These are phyloP conservation scores for Anaspis maculata DNA, from an alignment of 2,888 invertebrate genomes.

Conservation along the genomic window DNA sequence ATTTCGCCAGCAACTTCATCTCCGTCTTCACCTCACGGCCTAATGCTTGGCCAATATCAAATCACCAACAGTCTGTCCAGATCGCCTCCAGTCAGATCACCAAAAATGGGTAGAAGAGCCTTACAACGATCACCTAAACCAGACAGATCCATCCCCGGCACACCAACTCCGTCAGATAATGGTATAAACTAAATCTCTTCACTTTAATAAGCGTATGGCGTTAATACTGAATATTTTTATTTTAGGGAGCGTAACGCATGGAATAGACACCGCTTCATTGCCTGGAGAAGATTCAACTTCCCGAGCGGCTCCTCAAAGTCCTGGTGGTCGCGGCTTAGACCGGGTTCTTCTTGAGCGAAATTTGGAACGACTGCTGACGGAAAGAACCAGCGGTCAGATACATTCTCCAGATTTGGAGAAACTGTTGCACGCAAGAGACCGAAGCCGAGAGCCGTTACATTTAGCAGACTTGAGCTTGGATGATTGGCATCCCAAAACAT, in stretches of 20 bases:
- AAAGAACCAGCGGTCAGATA: conserved; percentile 36
- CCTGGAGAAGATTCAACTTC: conserved; percentile 22
- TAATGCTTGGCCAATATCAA: conserved; percentile 20
- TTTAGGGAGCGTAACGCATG: no score
- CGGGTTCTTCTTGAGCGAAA: conserved; percentile 61
- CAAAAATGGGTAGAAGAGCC: conserved; percentile 47
- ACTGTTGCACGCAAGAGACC: conserved; percentile 48
- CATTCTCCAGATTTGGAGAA: conserved; percentile 42
- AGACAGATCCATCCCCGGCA: conserved; percentile 40
- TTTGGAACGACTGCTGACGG: conserved; percentile 52
- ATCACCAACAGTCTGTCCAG: conserved; percentile 36
- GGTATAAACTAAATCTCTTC: conserved; percentile 18
- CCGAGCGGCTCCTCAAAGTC: conserved; percentile 24
- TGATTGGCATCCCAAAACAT: conserved; percentile 45
- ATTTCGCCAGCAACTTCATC: conserved; percentile 56
- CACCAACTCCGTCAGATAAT: conserved; percentile 35
- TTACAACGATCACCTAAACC: conserved; percentile 44
- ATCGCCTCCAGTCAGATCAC: conserved; percentile 49
- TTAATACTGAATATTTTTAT: no score
- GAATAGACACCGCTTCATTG: no score
- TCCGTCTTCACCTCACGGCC: conserved; percentile 40
- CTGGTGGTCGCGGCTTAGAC: conserved; percentile 51
- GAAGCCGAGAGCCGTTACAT: conserved; percentile 52
- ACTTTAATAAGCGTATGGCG: no score
- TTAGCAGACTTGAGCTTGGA: conserved; percentile 51